Conservation (phyloP, 2,113 vertebrate species). For the Lamprotornis superbus region DNA sequence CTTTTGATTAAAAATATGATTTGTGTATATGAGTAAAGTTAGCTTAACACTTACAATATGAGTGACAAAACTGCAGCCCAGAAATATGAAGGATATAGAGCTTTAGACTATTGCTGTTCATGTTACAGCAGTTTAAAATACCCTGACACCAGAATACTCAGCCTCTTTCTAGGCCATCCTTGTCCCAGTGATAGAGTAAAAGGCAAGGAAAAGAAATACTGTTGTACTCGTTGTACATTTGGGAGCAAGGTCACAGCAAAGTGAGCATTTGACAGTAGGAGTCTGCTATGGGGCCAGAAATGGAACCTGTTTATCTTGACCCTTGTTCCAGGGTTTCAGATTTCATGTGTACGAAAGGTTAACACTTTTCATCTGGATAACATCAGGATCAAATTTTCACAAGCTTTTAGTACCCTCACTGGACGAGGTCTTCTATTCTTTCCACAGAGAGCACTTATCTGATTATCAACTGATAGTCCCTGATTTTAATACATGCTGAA, state of each 20-base stretch:
- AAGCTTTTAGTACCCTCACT: background rate
- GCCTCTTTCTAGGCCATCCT: background rate
- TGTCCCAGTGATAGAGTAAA: background rate
- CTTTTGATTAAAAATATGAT: background rate
- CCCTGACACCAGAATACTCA: accelerated
- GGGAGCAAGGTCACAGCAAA: background rate
- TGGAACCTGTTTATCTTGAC: background rate
- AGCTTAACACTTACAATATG: background rate
- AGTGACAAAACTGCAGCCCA: background rate
- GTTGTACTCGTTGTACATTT: background rate
- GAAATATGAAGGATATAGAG: background rate
- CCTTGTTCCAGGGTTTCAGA: background rate
- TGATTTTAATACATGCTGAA: background rate
- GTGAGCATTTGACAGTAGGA: background rate
- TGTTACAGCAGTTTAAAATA: background rate
- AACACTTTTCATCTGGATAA: background rate
- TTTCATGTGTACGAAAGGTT: background rate
- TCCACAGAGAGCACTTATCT: background rate
- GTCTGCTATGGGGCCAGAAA: background rate
- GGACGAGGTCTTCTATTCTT: background rate
- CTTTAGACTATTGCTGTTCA: background rate
- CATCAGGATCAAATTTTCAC: background rate
- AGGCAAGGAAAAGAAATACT: background rate
- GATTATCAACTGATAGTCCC: background rate
- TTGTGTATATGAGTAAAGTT: background rate